Evolutionary conservation across 2,797 vertebrate genomes (phyloP).

Genomic region (Leptoclinus maculatus): DNA sequence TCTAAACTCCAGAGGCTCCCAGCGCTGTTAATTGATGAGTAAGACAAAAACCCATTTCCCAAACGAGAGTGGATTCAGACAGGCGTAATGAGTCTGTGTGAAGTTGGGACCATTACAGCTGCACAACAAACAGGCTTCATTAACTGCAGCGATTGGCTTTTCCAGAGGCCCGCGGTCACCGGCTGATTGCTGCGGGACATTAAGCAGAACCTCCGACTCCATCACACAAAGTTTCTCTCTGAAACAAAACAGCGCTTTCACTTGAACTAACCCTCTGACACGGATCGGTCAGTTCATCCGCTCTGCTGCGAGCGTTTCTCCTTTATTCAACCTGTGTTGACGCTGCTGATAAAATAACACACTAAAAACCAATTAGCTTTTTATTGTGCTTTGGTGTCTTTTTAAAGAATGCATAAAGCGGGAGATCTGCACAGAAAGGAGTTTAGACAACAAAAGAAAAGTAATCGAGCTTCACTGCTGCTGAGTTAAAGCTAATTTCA

Average conservation of each 20-base stretch:
- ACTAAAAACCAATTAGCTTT: not conserved
- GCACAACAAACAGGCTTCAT: slow-evolving; percentile 45
- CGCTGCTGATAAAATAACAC: not conserved
- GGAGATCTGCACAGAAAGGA: not conserved
- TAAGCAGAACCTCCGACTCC: slow-evolving; percentile 16
- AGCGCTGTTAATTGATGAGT: slow-evolving; percentile 20
- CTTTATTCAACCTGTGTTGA: not conserved
- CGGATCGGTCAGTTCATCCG: not conserved
- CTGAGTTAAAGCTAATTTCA: no score
- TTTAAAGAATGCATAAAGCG: no score
- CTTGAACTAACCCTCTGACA: not conserved
- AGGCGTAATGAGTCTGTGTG: slow-evolving; percentile 24
- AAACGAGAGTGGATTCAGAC: slow-evolving; percentile 12
- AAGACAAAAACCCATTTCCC: slow-evolving; percentile 38
- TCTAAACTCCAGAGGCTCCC: slow-evolving; percentile 5
- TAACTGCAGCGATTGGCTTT: slow-evolving; percentile 38
- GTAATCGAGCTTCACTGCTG: not conserved
- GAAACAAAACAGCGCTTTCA: not conserved
- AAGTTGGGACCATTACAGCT: slow-evolving; percentile 19
- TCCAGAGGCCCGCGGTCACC: slow-evolving; percentile 28
- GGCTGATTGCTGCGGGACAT: slow-evolving; percentile 33
- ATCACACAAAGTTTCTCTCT: slow-evolving; percentile 1
- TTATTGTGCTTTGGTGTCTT: not conserved
- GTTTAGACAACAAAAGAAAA: not conserved
- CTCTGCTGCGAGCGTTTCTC: not conserved